Conservation (phyloP, 2,113 vertebrate species). For the Mirounga angustirostris region DNA sequence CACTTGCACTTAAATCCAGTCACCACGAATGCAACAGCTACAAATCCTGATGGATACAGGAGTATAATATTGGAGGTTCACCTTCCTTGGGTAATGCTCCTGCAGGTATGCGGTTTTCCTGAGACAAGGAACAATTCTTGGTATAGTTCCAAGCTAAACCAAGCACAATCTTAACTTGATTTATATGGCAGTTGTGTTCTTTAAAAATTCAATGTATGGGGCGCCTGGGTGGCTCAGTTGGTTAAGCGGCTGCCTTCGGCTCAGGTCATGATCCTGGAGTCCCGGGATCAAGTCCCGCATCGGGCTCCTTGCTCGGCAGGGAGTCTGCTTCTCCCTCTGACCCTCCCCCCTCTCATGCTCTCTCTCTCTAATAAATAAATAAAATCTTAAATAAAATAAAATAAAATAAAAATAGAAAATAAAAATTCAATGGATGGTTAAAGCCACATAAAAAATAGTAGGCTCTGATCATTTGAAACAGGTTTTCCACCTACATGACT, state of each 20-base stretch:
- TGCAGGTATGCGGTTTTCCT: not conserved
- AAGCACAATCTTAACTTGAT: not conserved
- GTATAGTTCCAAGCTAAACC: not conserved
- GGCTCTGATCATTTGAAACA: conserved; percentile 33
- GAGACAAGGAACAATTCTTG: not conserved
- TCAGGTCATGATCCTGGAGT: too few relatives aligned
- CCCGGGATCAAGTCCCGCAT: too few relatives aligned
- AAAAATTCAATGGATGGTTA: conserved; percentile 35
- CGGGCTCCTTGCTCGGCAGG: too few relatives aligned
- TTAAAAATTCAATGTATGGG: conserved; percentile 19
- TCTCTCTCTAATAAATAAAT: too few relatives aligned
- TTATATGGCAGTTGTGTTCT: not conserved
- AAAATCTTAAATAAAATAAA: too few relatives aligned
- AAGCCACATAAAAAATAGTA: not conserved
- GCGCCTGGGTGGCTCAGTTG: too few relatives aligned
- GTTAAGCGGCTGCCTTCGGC: too few relatives aligned
- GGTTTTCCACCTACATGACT: not conserved
- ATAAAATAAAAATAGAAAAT: too few relatives aligned
- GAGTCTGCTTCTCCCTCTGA: too few relatives aligned
- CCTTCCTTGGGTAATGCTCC: not conserved
- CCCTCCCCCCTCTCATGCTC: too few relatives aligned
- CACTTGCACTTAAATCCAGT: not conserved
- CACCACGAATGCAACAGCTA: not conserved
- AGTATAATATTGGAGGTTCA: not conserved
- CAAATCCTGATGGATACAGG: not conserved